A percentile compares a stretch with the other conserved stretches of the same genome.
These are phyloP conservation scores for Myotis lucifugus DNA, from an alignment of 2,113 vertebrate genomes.

Conservation along the genomic window DNA sequence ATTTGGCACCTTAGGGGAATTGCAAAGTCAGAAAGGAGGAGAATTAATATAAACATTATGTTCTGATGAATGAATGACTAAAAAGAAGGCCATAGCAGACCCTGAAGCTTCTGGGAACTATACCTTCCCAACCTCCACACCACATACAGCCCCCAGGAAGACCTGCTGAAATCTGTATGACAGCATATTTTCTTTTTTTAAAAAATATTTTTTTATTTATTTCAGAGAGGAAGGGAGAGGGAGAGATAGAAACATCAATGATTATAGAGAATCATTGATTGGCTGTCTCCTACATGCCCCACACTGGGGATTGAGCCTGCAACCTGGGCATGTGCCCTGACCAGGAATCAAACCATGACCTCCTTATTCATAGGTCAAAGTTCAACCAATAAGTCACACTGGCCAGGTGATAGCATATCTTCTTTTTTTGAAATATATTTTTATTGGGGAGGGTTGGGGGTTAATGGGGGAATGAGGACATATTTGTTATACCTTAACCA, in stretches of 20 bases:
- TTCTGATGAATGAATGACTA: slow-evolving; percentile 26
- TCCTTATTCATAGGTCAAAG: too few species aligned
- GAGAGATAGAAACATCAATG: background rate
- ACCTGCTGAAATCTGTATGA: background rate
- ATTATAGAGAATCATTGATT: too few species aligned
- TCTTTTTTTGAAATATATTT: too few species aligned
- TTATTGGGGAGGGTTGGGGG: too few species aligned
- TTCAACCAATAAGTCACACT: too few species aligned
- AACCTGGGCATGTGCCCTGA: too few species aligned
- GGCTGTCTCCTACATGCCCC: too few species aligned
- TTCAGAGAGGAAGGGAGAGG: background rate
- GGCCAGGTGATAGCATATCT: too few species aligned
- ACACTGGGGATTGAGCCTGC: too few species aligned
- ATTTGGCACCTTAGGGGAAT: slow-evolving; percentile 14
- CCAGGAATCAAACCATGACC: too few species aligned
- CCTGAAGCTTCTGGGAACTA: slow-evolving; percentile 28
- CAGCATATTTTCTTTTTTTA: background rate
- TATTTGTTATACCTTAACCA: too few species aligned
- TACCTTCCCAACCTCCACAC: background rate
- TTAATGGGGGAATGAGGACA: too few species aligned
- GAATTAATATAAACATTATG: background rate
- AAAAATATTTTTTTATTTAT: background rate
- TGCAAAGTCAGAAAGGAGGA: slow-evolving; percentile 42
- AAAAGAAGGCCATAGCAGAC: background rate
- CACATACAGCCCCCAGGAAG: background rate